Percentiles rank a stretch among this genome's conserved stretches.
These are phyloP conservation scores for Cataglyphis livida DNA, from an alignment of 2,888 invertebrate species.

Conservation along the genomic window DNA sequence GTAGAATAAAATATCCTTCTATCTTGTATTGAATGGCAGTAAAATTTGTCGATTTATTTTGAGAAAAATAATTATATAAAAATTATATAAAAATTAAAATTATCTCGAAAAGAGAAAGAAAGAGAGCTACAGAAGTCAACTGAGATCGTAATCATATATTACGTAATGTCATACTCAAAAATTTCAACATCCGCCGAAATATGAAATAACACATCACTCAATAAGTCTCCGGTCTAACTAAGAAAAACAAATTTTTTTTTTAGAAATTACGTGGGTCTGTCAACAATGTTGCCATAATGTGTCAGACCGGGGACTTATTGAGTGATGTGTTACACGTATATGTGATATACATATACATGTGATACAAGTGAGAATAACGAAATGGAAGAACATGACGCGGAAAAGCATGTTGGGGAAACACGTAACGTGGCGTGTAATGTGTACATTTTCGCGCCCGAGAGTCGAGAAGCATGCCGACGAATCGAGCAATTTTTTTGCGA, in stretches of 20 bases:
- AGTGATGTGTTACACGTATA: too few species aligned
- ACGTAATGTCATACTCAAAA: slow-evolving; percentile 4
- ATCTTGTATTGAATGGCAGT: background rate
- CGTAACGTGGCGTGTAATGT: slow-evolving; percentile 34
- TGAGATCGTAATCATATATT: slow-evolving; percentile 1
- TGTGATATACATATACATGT: background rate
- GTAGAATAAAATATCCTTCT: background rate
- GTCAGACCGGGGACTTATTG: too few species aligned
- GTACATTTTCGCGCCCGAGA: slow-evolving; percentile 26
- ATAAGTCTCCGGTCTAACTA: too few species aligned
- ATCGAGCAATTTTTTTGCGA: slow-evolving; percentile 21
- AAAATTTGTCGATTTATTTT: background rate
- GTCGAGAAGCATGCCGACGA: slow-evolving; percentile 15
- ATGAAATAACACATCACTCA: too few species aligned
- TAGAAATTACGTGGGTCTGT: too few species aligned
- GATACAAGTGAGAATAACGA: background rate
- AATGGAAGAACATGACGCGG: background rate
- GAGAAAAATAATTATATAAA: slow-evolving; percentile 1
- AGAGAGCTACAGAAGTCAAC: background rate
- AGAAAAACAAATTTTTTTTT: too few species aligned
- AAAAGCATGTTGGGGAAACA: background rate
- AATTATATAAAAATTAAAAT: background rate
- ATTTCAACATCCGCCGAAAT: background rate
- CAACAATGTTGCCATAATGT: too few species aligned
- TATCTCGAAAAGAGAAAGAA: background rate